phyloP scores from a whole-genome alignment of 2,888 invertebrate species.

The Clusia tigrina region DNA sequence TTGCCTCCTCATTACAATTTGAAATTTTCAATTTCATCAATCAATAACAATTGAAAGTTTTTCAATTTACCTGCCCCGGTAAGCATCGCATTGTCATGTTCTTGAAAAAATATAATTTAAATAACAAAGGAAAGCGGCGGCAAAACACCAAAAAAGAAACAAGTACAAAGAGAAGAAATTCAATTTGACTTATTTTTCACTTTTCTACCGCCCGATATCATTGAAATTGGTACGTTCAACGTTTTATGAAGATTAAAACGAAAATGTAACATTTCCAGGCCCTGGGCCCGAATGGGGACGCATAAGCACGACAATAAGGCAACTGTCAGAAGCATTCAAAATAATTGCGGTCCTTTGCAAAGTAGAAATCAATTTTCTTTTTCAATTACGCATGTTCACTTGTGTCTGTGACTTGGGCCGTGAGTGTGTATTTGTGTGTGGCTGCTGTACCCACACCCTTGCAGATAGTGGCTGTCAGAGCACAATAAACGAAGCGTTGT shows the following conservation, averaged over 20 bases:
- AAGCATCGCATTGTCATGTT: not conserved
- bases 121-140: not conserved
- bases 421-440: not conserved
- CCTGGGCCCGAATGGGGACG: too few relatives aligned
- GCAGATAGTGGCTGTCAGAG: constrained; percentile 5
- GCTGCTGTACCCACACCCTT: not conserved
- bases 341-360: constrained; percentile 4
- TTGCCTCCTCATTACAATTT: not conserved
- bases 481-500: not conserved
- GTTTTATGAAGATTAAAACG: constrained; percentile 56
- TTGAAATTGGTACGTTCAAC: constrained; percentile 28
- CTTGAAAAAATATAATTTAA: not conserved
- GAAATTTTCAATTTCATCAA: constrained; percentile 12
- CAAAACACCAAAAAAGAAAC: too few relatives aligned
- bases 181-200: not conserved
- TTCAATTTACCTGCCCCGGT: constrained; percentile 45
- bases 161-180: too few relatives aligned
- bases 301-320: constrained; percentile 7
- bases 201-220: not conserved
- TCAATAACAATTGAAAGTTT: constrained; percentile 40
- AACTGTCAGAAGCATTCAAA: constrained; percentile 17
- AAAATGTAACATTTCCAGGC: constrained; percentile 51
- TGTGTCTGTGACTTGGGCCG: not conserved
- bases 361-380: constrained; percentile 21
- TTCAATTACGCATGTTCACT: constrained; percentile 17